Evolutionary conservation across 2,888 invertebrate genomes (phyloP), one percentile per base, ranked within the genome.

Genomic region (Hemicrepidius hirtus): DNA sequence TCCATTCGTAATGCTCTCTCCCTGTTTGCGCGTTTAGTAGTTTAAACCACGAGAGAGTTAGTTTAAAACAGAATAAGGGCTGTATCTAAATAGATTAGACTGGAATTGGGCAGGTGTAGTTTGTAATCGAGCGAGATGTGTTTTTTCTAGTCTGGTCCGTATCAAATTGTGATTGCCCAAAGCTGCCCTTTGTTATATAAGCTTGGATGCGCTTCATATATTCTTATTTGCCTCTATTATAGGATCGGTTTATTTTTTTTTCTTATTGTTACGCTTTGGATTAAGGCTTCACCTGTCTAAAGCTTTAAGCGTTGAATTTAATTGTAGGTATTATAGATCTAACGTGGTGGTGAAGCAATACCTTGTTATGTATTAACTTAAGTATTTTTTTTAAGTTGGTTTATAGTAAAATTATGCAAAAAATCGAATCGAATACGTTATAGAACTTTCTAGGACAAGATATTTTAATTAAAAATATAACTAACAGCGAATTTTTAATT

Each of bases 41-140:
- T 40, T 40, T 21, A 37, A 44, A 32, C 53, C 35, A 65, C 40
- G 65, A 24, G 13, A 10, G 65, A 37, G 50, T 65, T 35, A 37
- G 16, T 35, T 16, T 40, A 28, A 64, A 65, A 65, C 21, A 53
- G 21, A 65, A 20, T 53, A 18, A 49, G 32, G 10, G 37, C 35
- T 49, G 49, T 10, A 49, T 13, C 18, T 63, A 63, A 63, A 49
- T 65, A 53, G 65, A 65, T 50, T 65, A 65, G 18, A 3, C 28
- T 53, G 6, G 53, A 65, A 65, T 65, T 9, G 50, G n/a, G 65
- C 65, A 50, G 65, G 65, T 65, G 65, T 53, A 65, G 50, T 53
- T 50, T 65, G 55, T 55, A 55, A 55, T 55, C 18, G 55, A 55
- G 32, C 35, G 13, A 50, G 35, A 32, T 13, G 16, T 35, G 32